phyloP scores from a whole-genome alignment of 1,140 invertebrate species.

The Lineus longissimus region DNA sequence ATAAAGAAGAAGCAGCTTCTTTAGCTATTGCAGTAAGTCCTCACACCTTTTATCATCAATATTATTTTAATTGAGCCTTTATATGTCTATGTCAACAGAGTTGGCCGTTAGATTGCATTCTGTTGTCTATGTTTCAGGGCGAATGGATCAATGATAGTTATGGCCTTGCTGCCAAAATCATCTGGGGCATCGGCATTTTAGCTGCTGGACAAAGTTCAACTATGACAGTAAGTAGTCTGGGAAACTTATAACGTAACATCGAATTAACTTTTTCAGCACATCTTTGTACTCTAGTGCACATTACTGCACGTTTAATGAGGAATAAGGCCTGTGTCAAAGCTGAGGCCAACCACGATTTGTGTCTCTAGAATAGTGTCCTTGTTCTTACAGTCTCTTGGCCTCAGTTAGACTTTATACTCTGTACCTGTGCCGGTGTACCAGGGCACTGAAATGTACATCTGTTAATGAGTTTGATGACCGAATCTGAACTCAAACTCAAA shows the following conservation, averaged over 20 bases:
- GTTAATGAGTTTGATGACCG: no score
- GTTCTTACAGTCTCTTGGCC: no score
- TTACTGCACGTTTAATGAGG: constrained; percentile 85
- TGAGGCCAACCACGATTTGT: constrained; percentile 77
- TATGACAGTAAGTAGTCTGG: constrained; percentile 57
- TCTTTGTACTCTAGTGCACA: constrained; percentile 60
- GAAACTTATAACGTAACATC: constrained; percentile 46
- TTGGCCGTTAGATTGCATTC: no score
- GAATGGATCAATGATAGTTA: constrained; percentile 78
- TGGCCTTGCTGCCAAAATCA: constrained; percentile 73
- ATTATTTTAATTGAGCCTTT: background rate
- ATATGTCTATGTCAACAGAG: no score
- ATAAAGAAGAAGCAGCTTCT: constrained; percentile 43
- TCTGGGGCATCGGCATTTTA: constrained; percentile 85
- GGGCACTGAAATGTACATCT: no score
- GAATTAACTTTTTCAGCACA: constrained; percentile 4
- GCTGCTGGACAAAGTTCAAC: constrained; percentile 87
- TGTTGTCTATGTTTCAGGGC: constrained; percentile 53
- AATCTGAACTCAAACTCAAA: no score
- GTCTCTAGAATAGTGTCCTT: no score
- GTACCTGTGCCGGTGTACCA: no score
- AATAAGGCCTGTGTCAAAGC: constrained; percentile 80
- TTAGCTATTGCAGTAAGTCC: constrained; percentile 31
- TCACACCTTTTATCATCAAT: background rate
- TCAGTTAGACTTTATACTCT: no score